Conservation (phyloP, 2,113 vertebrate species). For the Corythaeola cristata region DNA sequence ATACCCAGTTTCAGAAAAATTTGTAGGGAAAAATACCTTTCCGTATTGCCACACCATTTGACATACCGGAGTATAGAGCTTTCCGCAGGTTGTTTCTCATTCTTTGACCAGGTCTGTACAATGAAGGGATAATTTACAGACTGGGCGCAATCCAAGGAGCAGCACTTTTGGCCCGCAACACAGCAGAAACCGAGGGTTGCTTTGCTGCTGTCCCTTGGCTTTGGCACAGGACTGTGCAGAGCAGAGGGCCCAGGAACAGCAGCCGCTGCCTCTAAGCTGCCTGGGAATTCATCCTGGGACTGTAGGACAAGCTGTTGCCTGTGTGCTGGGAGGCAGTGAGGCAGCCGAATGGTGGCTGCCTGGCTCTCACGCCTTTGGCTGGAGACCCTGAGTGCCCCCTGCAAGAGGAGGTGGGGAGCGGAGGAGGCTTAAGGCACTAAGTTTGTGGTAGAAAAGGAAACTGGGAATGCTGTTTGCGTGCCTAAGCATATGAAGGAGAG, state of each 20-base stretch:
- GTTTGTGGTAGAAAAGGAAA: background rate
- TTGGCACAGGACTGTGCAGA: background rate
- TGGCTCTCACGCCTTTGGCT: background rate
- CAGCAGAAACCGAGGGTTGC: background rate
- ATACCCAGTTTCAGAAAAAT: background rate
- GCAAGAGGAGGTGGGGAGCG: background rate
- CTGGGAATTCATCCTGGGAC: background rate
- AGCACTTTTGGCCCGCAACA: rapidly evolving
- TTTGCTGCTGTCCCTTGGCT: background rate
- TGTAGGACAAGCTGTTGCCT: background rate
- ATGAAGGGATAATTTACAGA: background rate
- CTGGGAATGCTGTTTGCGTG: background rate
- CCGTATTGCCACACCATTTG: rapidly evolving
- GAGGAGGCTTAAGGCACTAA: background rate
- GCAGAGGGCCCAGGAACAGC: background rate
- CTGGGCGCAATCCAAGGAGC: background rate
- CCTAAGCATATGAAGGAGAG: background rate
- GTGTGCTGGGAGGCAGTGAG: background rate
- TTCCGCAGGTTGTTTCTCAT: rapidly evolving
- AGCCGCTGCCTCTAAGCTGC: background rate
- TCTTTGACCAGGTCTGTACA: background rate
- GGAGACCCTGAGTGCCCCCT: no score
- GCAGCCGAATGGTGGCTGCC: background rate
- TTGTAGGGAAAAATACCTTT: background rate
- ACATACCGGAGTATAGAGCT: background rate